Base-by-base conservation (phyloP, 1,140 invertebrate species). In the Elysia chlorotica region DNA sequence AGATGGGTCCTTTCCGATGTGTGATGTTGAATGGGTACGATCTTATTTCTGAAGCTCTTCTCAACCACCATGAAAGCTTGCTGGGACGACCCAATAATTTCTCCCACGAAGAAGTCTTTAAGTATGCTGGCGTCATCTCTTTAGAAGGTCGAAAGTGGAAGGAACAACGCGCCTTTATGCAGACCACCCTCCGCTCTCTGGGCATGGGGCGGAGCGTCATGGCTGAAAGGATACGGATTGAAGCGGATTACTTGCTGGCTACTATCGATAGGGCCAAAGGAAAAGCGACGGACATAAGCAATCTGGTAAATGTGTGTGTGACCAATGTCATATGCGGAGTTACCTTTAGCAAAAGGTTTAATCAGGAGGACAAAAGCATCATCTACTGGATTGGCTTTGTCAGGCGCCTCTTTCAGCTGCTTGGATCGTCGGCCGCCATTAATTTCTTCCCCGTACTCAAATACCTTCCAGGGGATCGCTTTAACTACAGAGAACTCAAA, bases 251-350 rank as follows among this genome's bases (percentile, higher is more conserved):
- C n/a, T n/a, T n/a, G 89, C 90, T 23, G 69, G 33, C 30, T 37
- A 28, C 3, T 75, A 10, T 36, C 61, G 21, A 65, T 71, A 63
- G 30, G 54, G 14, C 30, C 2, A 61, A 74, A 31, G 65, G 41
- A n/a, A 14, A 73, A 28, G 35, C 72, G 1, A 68, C 62, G 65
- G 59, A 79, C 48, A 33, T 79, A 30, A 21, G 74, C 57, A 54
- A 74, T 63, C 36, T 81, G 19, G 59, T 76, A 4, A 59, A 71
- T 23, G 71, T 61, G 38, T 74, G 74, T n/a, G 68, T 77, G 28
- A 71, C 83, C 14, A 97, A 96, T 78, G 93, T 93, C 0, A 86
- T 96, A 0, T 96, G 94, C 93, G 91, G 89, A 67, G 94, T 96
- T 92, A 61, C 31, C 3, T 76, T 79, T 48, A 57, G 57, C 21